These are phyloP conservation scores for Colius striatus DNA, from an alignment of 2,113 vertebrate species.

Conservation along the genomic window DNA sequence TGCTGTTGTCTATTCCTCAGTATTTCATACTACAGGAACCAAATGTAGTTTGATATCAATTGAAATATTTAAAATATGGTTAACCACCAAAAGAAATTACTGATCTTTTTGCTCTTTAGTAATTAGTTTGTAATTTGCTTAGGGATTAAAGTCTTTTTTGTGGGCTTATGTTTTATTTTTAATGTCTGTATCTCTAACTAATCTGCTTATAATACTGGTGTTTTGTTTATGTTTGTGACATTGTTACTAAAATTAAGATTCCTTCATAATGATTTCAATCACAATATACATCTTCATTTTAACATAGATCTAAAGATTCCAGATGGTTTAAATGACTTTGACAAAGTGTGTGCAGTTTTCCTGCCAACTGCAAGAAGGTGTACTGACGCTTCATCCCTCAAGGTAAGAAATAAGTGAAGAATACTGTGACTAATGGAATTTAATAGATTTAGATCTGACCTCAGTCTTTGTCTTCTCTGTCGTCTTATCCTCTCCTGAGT, in stretches of 20 bases:
- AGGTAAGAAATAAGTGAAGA: slow-evolving; percentile 8
- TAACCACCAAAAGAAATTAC: not conserved
- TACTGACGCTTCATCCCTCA: not conserved
- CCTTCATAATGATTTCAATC: not conserved
- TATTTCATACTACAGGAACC: not conserved
- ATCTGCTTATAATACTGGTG: not conserved
- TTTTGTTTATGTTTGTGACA: not conserved
- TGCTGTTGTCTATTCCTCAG: not conserved
- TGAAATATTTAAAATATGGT: not conserved
- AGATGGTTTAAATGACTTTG: not conserved
- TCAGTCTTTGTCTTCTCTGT: slow-evolving; percentile 3
- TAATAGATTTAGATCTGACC: slow-evolving; percentile 37
- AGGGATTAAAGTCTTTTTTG: not conserved
- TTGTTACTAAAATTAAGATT: not conserved
- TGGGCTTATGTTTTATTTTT: not conserved
- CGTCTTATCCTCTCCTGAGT: not conserved
- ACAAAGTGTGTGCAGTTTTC: not conserved
- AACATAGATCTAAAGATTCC: not conserved
- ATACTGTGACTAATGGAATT: not conserved
- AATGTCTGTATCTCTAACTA: not conserved
- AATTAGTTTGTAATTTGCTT: not conserved
- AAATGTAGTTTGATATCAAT: not conserved
- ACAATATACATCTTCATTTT: not conserved
- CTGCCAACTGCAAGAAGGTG: not conserved
- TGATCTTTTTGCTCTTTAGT: not conserved